Conservation (phyloP, 2,797 vertebrate genomes). For the Notolepis coatsorum region DNA sequence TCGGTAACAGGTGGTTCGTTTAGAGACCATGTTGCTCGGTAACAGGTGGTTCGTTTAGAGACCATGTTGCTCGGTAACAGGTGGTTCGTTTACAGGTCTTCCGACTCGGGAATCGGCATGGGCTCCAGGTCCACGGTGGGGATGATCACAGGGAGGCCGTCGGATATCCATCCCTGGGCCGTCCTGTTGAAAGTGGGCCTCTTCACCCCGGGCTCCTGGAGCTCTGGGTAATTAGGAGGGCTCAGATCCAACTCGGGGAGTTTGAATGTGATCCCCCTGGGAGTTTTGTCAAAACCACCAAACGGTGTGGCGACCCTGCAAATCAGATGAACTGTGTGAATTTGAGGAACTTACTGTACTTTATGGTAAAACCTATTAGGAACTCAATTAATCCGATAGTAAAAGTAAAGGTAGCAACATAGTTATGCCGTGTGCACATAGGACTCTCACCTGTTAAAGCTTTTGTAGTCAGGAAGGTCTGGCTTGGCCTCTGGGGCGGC, state of each 20-base stretch:
- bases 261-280: constrained; percentile 93
- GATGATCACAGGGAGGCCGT: constrained; percentile 87
- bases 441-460: constrained; percentile 93
- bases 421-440: not conserved
- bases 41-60: constrained; percentile 75
- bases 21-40: constrained; percentile 11
- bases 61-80: constrained; percentile 3
- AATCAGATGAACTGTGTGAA: constrained; percentile 17
- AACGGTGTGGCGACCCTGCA: constrained; percentile 95
- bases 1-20: constrained; percentile 89
- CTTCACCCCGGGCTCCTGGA: constrained; percentile 85
- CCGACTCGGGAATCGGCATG: constrained; percentile 87
- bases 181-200: constrained; percentile 96
- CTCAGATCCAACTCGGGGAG: constrained; percentile 90
- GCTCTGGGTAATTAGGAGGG: constrained; percentile 87
- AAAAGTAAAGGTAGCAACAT: too few species aligned
- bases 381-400: too few species aligned
- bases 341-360: not conserved
- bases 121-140: constrained; percentile 83
- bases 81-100: constrained; percentile 86
- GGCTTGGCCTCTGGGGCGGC: constrained; percentile 81
- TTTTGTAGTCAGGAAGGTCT: constrained; percentile 89
- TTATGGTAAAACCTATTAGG: not conserved
- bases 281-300: constrained; percentile 95
- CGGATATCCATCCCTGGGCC: constrained; percentile 94